phyloP scores from a whole-genome alignment of 2,113 vertebrate species.

The Glaucomys volans region DNA sequence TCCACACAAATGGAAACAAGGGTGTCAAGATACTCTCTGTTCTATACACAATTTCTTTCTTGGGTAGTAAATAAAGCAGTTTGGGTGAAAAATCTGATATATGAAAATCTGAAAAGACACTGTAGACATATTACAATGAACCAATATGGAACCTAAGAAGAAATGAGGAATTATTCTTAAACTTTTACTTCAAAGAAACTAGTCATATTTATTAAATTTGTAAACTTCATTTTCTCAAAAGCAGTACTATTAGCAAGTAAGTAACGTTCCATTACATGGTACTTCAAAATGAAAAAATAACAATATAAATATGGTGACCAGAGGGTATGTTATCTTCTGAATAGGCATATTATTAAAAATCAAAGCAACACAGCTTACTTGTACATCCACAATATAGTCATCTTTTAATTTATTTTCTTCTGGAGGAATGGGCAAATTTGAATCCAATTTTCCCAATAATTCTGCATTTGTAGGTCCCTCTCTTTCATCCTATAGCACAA shows the following conservation, averaged over 20 bases:
- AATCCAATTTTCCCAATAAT: constrained; percentile 82
- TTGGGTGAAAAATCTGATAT: neutral
- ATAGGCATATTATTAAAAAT: constrained; percentile 46
- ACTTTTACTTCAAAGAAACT: constrained; percentile 8
- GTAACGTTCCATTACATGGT: neutral
- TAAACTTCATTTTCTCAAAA: constrained; percentile 66
- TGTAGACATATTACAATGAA: neutral
- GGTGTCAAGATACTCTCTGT: neutral
- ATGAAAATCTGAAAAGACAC: constrained; percentile 35
- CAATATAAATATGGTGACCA: constrained; percentile 31
- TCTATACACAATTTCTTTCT: neutral
- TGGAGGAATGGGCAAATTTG: constrained; percentile 82
- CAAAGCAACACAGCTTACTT: constrained; percentile 82
- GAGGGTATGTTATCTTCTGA: constrained; percentile 50
- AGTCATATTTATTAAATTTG: constrained; percentile 12
- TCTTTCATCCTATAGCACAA: constrained; percentile 87
- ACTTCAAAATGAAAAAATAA: constrained; percentile 29
- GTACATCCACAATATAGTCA: constrained; percentile 83
- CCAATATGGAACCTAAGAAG: constrained; percentile 20
- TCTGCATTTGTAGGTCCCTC: constrained; percentile 82
- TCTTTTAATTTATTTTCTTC: constrained; percentile 84
- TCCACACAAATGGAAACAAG: constrained; percentile 39
- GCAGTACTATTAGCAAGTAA: neutral
- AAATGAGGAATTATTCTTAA: neutral
- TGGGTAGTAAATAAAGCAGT: neutral